Base-by-base conservation (phyloP, 2,888 invertebrate species). In the Caenorhabditis angaria region DNA sequence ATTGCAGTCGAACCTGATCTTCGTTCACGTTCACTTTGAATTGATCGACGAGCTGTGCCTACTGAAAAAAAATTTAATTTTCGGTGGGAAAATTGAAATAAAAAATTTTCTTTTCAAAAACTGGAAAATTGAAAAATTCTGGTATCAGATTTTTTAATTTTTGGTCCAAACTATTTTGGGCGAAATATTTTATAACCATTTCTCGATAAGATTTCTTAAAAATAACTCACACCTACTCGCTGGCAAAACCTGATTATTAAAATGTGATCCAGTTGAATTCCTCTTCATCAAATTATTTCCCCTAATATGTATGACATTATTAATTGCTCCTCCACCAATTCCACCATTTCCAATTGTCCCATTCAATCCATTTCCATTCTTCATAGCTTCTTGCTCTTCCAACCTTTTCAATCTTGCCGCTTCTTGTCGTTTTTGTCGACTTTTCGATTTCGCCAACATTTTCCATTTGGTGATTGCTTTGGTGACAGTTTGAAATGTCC, bases 381-480 rank as follows among this genome's bases (percentile, higher is more conserved):
- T 51, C 53, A 60, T 66, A n/a, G 62, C 63, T 14, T 35, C 53
- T 41, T 66, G 62, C 55, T 73, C 76, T 50, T 76, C 78, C 25
- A 64, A 65, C 51, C 76, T 47, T 41, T 74, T 76, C 63, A 66
- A 54, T 35, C 68, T 65, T 6, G 76, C 74, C 56, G 68, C 71
- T 35, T 76, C 78, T 71, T 74, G 74, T 64, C 78, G 14, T 48
- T 78, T 74, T 29, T 70, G 70, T 2, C 75, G 58, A 61, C 70
- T 79, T 58, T 79, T 77, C 55, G 70, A 48, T 61, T 82, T 82
- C 10, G 82, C 77, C 64, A 82, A 55, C 80, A 80, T 81, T 51
- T 82, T 82, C 82, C 82, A 82, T 56, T 82, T 82, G 24, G 82
- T 78, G 50, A 82, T 81, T 5, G 82, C 82, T 61, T 82, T 82